Conservation (phyloP, 2,113 vertebrate species). For the Carassius gibelio region DNA sequence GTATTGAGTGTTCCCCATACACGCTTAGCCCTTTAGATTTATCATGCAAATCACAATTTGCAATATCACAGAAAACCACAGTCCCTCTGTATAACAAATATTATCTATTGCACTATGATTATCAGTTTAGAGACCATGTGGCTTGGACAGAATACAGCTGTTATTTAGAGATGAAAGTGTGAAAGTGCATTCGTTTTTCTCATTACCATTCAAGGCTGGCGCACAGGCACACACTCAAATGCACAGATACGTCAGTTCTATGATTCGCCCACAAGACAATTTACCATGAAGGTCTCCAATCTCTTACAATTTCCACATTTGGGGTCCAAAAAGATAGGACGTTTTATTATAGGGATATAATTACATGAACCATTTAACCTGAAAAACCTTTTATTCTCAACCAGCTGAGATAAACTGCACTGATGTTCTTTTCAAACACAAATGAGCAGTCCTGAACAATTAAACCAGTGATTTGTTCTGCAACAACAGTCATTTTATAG, state of each 20-base stretch:
- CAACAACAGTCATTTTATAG: constrained; percentile 15
- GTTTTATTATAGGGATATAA: not conserved
- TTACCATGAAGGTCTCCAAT: constrained; percentile 13
- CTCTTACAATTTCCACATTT: constrained; percentile 7
- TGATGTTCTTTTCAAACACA: not conserved
- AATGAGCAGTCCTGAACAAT: constrained; percentile 22
- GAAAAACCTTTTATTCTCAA: constrained; percentile 27
- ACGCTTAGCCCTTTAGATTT: not conserved
- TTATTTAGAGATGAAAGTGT: not conserved
- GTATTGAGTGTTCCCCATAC: not conserved
- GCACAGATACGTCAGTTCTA: not conserved
- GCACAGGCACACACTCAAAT: constrained; percentile 1
- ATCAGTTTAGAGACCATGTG: constrained; percentile 5
- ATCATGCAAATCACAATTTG: constrained; percentile 19
- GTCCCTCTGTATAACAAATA: not conserved
- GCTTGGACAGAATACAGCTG: not conserved
- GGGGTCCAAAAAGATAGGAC: constrained; percentile 16
- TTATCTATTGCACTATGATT: not conserved
- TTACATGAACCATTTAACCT: constrained; percentile 21
- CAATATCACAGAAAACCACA: not conserved
- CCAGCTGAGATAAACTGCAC: constrained; percentile 28
- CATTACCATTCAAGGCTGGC: constrained; percentile 17
- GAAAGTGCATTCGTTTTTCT: constrained; percentile 4
- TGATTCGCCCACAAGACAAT: not conserved
- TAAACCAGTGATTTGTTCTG: constrained; percentile 34